Percentiles rank a stretch among this genome's conserved stretches.
Conservation (phyloP, 2,797 vertebrate genomes). For the Bryconaethiops microstoma region DNA sequence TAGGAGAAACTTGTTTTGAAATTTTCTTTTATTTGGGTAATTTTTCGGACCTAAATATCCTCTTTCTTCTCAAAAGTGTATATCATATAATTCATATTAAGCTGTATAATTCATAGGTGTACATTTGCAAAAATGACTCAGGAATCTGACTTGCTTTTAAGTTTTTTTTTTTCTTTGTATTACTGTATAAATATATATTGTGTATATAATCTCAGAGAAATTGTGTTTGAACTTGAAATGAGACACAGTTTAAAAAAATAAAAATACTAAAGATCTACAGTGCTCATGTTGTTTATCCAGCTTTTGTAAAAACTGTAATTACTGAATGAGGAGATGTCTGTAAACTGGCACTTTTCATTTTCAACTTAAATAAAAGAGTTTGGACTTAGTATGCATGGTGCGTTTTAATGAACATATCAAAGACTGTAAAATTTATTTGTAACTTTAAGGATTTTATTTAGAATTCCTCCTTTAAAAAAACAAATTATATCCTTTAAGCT, state of each 20-base stretch:
- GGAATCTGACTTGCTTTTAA: background rate
- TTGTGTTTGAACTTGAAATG: background rate
- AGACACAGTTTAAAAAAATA: background rate
- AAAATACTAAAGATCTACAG: background rate
- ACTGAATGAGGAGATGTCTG: background rate
- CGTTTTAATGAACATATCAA: background rate
- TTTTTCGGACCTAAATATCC: too few relatives aligned
- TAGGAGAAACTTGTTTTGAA: too few relatives aligned
- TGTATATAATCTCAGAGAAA: slow-evolving; percentile 1
- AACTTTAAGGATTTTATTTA: background rate
- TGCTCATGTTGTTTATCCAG: background rate
- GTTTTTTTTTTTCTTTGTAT: background rate
- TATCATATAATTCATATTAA: too few relatives aligned
- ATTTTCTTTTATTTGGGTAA: too few relatives aligned
- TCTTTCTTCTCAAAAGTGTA: background rate
- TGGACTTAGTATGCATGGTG: background rate
- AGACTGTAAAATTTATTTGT: background rate
- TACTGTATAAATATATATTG: slow-evolving; percentile 1
- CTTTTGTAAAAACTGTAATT: slow-evolving; percentile 3
- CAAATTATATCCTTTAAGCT: background rate
- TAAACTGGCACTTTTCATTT: background rate
- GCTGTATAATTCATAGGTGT: background rate
- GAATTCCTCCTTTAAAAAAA: too few relatives aligned
- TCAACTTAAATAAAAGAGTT: background rate
- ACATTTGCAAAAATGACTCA: background rate